Conservation (phyloP, 2,113 vertebrate species). For the Saguinus imperator region DNA sequence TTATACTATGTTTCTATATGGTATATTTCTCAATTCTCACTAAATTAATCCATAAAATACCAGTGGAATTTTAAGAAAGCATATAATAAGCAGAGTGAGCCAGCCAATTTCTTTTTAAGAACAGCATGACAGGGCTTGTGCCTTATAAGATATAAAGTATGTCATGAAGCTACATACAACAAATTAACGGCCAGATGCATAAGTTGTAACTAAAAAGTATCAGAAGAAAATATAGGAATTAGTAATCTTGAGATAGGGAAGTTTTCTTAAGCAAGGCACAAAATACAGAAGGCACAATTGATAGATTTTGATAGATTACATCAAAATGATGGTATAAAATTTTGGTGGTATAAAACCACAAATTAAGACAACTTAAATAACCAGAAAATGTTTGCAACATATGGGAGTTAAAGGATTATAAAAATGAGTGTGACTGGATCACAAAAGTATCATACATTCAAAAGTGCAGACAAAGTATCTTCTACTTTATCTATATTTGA, state of each 20-base stretch:
- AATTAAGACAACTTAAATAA: background rate
- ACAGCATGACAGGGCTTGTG: background rate
- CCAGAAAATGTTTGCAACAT: background rate
- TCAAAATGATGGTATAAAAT: background rate
- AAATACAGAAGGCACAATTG: slow-evolving; percentile 8
- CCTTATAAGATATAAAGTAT: background rate
- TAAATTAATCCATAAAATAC: slow-evolving; percentile 16
- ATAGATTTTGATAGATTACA: background rate
- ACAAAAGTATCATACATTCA: background rate
- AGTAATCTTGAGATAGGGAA: background rate
- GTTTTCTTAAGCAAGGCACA: slow-evolving; percentile 12
- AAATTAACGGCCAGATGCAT: background rate
- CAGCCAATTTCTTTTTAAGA: background rate
- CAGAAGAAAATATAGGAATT: background rate
- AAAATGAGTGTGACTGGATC: background rate
- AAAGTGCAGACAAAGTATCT: background rate
- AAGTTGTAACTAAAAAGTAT: background rate
- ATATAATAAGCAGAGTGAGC: background rate
- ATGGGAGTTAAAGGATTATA: background rate
- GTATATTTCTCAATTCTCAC: background rate
- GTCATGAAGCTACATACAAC: background rate
- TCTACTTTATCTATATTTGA: background rate
- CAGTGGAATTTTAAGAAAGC: background rate
- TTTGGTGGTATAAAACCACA: background rate
- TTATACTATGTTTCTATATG: background rate